Conservation (phyloP, 2,888 invertebrate genomes). For the Seira musarum region DNA sequence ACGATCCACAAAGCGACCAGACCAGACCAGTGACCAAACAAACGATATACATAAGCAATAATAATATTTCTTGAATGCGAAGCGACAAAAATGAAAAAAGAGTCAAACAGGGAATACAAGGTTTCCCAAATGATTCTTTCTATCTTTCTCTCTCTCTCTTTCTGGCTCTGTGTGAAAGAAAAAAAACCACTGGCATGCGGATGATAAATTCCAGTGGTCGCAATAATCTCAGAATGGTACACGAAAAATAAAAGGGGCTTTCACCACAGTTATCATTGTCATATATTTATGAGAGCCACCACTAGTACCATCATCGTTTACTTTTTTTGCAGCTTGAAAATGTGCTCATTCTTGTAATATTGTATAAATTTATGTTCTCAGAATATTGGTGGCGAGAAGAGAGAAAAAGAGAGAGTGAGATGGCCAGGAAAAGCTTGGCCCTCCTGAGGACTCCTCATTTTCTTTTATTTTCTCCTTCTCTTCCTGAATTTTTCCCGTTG, state of each 20-base stretch:
- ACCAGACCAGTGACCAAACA: slow-evolving; percentile 49
- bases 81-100: neutral
- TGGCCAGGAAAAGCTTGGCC: slow-evolving; percentile 48
- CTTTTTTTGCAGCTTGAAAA: slow-evolving; percentile 62
- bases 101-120: slow-evolving; percentile 20
- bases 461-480: slow-evolving; percentile 39
- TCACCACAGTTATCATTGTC: slow-evolving; percentile 69
- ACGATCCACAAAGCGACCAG: slow-evolving; percentile 55
- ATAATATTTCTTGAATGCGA: slow-evolving; percentile 25
- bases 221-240: slow-evolving; percentile 70
- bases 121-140: slow-evolving; percentile 6
- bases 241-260: slow-evolving; percentile 69
- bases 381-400: slow-evolving; percentile 73
- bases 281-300: slow-evolving; percentile 70
- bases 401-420: slow-evolving; percentile 24
- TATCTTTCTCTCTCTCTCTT: neutral
- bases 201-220: slow-evolving; percentile 70
- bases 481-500: slow-evolving; percentile 7
- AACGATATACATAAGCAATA: slow-evolving; percentile 22
- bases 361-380: slow-evolving; percentile 76
- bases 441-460: slow-evolving; percentile 62
- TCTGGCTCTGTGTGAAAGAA: slow-evolving; percentile 19
- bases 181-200: slow-evolving; percentile 61
- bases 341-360: slow-evolving; percentile 72
- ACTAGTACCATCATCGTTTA: slow-evolving; percentile 50